phyloP scores from a whole-genome alignment of 37 sponge, comb jelly and placozoan genomes.

The Chondrilla cf. caribensis region DNA sequence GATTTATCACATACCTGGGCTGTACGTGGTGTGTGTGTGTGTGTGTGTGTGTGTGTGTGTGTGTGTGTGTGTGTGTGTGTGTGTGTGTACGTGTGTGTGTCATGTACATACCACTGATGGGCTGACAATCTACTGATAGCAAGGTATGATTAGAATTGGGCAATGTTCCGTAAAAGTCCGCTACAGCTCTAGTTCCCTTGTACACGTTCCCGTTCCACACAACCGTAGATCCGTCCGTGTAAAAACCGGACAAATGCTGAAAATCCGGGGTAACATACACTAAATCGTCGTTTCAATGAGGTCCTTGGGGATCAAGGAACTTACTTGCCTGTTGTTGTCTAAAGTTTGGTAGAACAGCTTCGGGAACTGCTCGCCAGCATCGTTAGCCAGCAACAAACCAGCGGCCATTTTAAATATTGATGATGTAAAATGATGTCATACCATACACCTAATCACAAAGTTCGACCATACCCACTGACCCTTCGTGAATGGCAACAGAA shows the following conservation, averaged over 20 bases:
- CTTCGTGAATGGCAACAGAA: no score
- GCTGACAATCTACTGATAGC: conserved; percentile 35
- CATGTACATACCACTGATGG: conserved; percentile 17
- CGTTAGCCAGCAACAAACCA: neutral
- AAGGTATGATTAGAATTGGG: conserved; percentile 26
- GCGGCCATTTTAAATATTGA: conserved; percentile 6
- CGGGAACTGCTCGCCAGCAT: conserved; percentile 34
- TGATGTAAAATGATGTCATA: no score
- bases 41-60: no score
- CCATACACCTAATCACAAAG: no score
- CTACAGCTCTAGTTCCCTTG: conserved; percentile 10
- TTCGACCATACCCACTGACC: no score
- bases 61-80: no score
- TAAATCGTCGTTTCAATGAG: no score
- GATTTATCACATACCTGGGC: no score
- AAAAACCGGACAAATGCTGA: conserved; percentile 6
- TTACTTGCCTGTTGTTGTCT: conserved; percentile 36
- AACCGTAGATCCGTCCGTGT: conserved; percentile 14
- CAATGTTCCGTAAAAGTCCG: neutral
- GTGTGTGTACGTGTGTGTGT: no score
- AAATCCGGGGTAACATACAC: neutral
- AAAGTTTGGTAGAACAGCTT: conserved; percentile 32
- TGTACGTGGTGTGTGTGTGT: no score
- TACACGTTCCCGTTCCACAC: conserved; percentile 30
- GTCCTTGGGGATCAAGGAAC: no score